phyloP scores from a whole-genome alignment of 2,888 invertebrate species.

The Napeogenes sylphis region DNA sequence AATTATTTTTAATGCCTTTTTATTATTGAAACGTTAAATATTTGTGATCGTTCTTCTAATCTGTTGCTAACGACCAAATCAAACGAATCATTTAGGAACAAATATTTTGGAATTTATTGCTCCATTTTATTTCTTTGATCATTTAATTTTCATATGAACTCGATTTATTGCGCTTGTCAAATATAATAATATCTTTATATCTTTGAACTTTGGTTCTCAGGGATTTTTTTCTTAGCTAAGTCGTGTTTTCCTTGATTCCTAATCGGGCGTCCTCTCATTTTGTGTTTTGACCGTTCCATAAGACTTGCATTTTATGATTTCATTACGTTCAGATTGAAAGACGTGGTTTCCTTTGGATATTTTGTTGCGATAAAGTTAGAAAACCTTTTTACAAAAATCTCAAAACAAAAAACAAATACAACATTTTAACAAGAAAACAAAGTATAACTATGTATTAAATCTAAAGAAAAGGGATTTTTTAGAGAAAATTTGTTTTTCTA shows the following conservation, averaged over 20 bases:
- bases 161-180: constrained; percentile 5
- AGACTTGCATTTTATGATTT: not conserved
- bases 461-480: no score
- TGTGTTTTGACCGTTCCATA: constrained; percentile 1
- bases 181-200: constrained; percentile 1
- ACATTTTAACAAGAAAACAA: no score
- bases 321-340: not conserved
- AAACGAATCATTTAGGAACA: not conserved
- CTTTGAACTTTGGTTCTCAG: constrained; percentile 2
- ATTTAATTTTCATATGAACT: constrained; percentile 1
- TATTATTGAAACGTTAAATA: not conserved
- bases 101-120: constrained; percentile 1
- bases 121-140: constrained; percentile 4
- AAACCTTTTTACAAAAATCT: no score
- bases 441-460: no score
- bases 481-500: no score
- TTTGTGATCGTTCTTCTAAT: not conserved
- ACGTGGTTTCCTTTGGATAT: no score
- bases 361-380: no score
- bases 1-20: no score
- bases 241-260: not conserved
- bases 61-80: not conserved
- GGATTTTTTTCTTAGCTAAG: not conserved
- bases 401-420: no score
- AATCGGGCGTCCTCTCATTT: not conserved